phyloP scores from a whole-genome alignment of 2,797 vertebrate species.

The Labroides dimidiatus region DNA sequence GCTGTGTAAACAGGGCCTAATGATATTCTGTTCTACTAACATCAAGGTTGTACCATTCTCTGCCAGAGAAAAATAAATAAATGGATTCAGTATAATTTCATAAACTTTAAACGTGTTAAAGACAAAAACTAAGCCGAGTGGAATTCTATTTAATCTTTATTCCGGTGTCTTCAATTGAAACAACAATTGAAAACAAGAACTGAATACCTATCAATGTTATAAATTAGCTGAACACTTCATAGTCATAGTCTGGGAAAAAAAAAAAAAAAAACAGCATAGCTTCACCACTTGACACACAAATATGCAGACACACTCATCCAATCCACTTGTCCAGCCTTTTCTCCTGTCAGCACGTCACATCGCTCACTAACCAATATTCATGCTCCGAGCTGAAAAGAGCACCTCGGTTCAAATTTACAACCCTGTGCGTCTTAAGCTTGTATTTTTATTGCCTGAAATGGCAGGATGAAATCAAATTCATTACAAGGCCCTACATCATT shows the following conservation, averaged over 20 bases:
- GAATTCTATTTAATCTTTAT: too few relatives aligned
- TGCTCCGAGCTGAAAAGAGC: conserved; percentile 42
- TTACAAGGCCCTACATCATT: conserved; percentile 78
- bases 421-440: conserved; percentile 66
- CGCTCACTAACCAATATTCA: conserved; percentile 59
- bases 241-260: conserved; percentile 6
- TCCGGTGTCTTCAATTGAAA: too few relatives aligned
- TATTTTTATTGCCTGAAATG: conserved; percentile 78
- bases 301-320: conserved; percentile 1
- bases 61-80: too few relatives aligned
- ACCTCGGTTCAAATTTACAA: conserved; percentile 66
- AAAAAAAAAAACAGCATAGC: background rate
- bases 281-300: background rate
- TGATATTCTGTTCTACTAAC: too few relatives aligned
- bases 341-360: conserved; percentile 35
- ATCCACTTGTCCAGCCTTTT: conserved; percentile 34
- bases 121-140: too few relatives aligned
- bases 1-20: too few relatives aligned
- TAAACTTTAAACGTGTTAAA: too few relatives aligned
- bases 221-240: too few relatives aligned
- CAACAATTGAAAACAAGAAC: too few relatives aligned
- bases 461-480: conserved; percentile 77
- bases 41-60: too few relatives aligned
- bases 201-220: too few relatives aligned
- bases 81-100: too few relatives aligned